Conservation (phyloP, 2,888 invertebrate genomes). For the Creontiades dilutus region DNA sequence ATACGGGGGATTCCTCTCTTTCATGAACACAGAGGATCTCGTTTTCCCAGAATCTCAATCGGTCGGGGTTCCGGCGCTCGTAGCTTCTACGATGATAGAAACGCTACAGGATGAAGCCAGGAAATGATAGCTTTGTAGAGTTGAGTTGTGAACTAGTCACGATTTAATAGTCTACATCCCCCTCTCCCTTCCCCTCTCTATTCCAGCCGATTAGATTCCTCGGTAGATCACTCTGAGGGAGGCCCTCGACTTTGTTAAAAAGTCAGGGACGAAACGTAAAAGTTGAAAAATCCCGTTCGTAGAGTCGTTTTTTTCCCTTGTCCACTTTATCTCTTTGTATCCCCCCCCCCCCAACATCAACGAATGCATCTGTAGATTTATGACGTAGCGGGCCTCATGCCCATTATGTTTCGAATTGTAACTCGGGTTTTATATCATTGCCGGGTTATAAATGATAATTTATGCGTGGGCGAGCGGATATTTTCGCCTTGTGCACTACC, state of each 20-base stretch:
- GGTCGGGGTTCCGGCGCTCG: neutral
- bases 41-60: neutral
- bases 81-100: neutral
- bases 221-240: slow-evolving; percentile 47
- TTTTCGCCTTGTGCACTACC: slow-evolving; percentile 19
- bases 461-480: slow-evolving; percentile 24
- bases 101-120: slow-evolving; percentile 28
- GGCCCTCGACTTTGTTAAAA: slow-evolving; percentile 8
- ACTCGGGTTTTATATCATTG: neutral
- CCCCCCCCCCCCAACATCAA: too few relatives aligned
- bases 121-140: slow-evolving; percentile 58
- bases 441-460: slow-evolving; percentile 36
- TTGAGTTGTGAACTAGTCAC: slow-evolving; percentile 64
- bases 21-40: too few relatives aligned
- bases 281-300: slow-evolving; percentile 54
- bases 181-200: neutral
- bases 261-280: slow-evolving; percentile 67
- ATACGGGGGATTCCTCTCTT: too few relatives aligned
- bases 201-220: slow-evolving; percentile 50
- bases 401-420: neutral
- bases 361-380: slow-evolving; percentile 36
- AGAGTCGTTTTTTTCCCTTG: neutral
- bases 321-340: neutral
- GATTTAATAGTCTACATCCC: slow-evolving; percentile 50
- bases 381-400: slow-evolving; percentile 7